Conservation (phyloP, 1,140 invertebrate species). For the Drosophila nebulosa region DNA sequence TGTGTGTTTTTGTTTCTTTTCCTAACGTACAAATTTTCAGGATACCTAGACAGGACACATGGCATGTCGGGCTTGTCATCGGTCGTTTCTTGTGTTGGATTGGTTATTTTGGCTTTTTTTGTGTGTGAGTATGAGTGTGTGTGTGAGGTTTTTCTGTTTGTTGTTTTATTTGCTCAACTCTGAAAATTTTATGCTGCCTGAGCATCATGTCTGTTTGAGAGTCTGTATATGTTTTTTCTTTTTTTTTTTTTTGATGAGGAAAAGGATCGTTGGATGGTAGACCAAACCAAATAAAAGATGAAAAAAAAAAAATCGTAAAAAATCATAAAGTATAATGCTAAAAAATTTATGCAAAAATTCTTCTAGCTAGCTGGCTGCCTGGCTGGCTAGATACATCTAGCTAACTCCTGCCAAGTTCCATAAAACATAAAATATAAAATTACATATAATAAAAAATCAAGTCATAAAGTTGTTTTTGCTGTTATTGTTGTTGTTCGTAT, state of each 20-base stretch:
- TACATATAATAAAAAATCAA: conserved; percentile 73
- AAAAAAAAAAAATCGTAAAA: conserved; percentile 65
- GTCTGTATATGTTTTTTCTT: conserved; percentile 30
- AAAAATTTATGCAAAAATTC: conserved; percentile 67
- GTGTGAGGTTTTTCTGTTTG: background rate
- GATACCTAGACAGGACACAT: conserved; percentile 58
- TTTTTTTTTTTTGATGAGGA: background rate
- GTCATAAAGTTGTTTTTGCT: conserved; percentile 64
- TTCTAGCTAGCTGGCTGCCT: conserved; percentile 53
- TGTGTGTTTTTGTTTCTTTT: conserved; percentile 17
- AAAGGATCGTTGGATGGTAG: background rate
- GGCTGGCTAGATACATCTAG: conserved; percentile 29
- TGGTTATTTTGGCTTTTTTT: conserved; percentile 2
- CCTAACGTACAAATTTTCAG: conserved; percentile 52
- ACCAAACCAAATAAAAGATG: conserved; percentile 47
- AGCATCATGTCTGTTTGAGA: conserved; percentile 19
- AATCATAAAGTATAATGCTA: conserved; percentile 70
- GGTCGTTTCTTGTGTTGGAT: conserved; percentile 35
- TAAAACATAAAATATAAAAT: conserved; percentile 66
- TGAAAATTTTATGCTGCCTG: conserved; percentile 38
- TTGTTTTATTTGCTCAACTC: conserved; percentile 45
- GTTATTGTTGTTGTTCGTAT: background rate
- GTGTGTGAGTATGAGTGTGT: conserved; percentile 3
- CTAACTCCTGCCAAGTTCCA: conserved; percentile 8
- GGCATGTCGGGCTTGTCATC: conserved; percentile 65